A percentile compares a stretch with the other conserved stretches of the same genome.
phyloP scores from a whole-genome alignment of 2,797 vertebrate genomes.

The Acanthurus tractus region DNA sequence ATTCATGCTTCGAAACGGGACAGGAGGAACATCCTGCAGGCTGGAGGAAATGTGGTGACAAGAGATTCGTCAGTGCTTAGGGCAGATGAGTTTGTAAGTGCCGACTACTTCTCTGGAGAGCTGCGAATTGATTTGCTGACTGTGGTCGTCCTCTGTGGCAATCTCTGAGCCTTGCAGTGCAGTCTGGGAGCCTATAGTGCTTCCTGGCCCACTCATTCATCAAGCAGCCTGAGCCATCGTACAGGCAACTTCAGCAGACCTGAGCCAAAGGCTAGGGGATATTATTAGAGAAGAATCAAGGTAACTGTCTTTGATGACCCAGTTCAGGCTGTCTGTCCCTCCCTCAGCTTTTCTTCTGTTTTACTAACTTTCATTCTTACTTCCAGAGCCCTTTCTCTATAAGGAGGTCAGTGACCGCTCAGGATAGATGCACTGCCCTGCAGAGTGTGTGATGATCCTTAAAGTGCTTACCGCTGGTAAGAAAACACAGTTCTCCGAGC shows the following conservation, averaged over 20 bases:
- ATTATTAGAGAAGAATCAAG: conserved; percentile 81
- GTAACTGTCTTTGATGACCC: conserved; percentile 82
- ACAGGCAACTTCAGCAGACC: conserved; percentile 72
- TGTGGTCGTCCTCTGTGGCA: conserved; percentile 70
- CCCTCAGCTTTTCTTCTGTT: conserved; percentile 61
- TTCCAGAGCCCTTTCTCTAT: conserved; percentile 52
- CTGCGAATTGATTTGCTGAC: conserved; percentile 82
- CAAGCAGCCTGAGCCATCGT: conserved; percentile 74
- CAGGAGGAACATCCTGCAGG: conserved; percentile 48
- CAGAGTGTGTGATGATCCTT: conserved; percentile 47
- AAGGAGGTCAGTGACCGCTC: conserved; percentile 69
- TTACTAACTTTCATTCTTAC: conserved; percentile 65
- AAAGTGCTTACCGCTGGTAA: conserved; percentile 20
- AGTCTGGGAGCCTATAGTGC: conserved; percentile 58
- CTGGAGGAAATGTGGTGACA: conserved; percentile 58
- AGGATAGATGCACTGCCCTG: conserved; percentile 54
- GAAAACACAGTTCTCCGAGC: conserved; percentile 22
- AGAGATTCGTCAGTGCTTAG: conserved; percentile 60
- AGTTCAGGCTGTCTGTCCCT: conserved; percentile 73
- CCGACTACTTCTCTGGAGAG: conserved; percentile 64
- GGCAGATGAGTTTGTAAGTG: conserved; percentile 73
- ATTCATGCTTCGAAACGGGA: conserved; percentile 65
- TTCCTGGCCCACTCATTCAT: conserved; percentile 79
- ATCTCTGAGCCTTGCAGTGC: conserved; percentile 60
- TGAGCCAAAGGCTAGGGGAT: conserved; percentile 69